These are phyloP conservation scores for Melieria crassipennis DNA, from an alignment of 2,888 invertebrate species.

Conservation along the genomic window DNA sequence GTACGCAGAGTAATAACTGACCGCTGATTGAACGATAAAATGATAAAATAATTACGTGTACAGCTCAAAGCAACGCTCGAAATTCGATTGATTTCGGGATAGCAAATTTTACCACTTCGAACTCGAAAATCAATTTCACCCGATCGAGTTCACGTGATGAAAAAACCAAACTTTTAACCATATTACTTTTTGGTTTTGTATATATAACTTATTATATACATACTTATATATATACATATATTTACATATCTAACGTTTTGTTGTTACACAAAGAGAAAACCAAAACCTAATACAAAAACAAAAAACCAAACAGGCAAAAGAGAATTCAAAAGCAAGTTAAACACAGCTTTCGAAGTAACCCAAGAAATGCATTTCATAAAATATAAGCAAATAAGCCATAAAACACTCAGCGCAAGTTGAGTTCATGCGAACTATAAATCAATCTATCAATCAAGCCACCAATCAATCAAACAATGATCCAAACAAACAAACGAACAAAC, in stretches of 20 bases:
- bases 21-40: slow-evolving; percentile 52
- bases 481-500: background rate
- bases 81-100: background rate
- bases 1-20: background rate
- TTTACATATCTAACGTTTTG: slow-evolving; percentile 34
- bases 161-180: slow-evolving; percentile 31
- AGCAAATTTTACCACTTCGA: background rate
- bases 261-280: slow-evolving; percentile 23
- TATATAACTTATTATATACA: slow-evolving; percentile 37
- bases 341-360: slow-evolving; percentile 40
- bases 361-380: too few relatives aligned
- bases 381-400: too few relatives aligned
- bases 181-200: slow-evolving; percentile 62
- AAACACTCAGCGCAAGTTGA: too few relatives aligned
- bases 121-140: too few relatives aligned
- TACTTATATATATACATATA: slow-evolving; percentile 35
- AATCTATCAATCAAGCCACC: slow-evolving; percentile 1
- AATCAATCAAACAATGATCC: background rate
- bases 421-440: slow-evolving; percentile 15
- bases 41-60: slow-evolving; percentile 59
- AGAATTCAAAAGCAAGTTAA: slow-evolving; percentile 31
- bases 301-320: slow-evolving; percentile 17
- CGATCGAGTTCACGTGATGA: too few relatives aligned
- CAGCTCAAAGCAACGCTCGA: background rate
- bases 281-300: slow-evolving; percentile 8